phyloP scores from a whole-genome alignment of 1,140 invertebrate species.

The Nixonia krombeini region DNA sequence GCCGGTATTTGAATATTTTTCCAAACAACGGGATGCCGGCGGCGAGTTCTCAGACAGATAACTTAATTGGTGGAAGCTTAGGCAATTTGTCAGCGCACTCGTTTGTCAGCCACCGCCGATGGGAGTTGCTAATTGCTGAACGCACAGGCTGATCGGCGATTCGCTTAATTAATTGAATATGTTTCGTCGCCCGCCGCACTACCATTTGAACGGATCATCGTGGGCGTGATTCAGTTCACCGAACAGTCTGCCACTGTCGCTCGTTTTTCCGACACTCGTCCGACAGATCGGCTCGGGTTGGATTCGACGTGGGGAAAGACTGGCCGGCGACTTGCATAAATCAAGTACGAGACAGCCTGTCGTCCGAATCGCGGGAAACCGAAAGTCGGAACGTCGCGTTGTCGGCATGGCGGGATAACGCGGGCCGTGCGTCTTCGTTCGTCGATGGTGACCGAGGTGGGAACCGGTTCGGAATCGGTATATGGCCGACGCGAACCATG shows the following conservation, averaged over 20 bases:
- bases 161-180: constrained; percentile 18
- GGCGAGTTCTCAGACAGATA: no score
- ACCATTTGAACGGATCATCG: no score
- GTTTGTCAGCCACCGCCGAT: constrained; percentile 20
- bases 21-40: no score
- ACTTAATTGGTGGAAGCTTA: constrained; percentile 41
- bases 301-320: no score
- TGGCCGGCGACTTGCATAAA: constrained; percentile 31
- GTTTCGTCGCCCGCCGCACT: no score
- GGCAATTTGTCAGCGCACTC: constrained; percentile 38
- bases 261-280: no score
- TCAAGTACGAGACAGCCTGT: no score
- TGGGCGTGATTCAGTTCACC: no score
- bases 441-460: constrained; percentile 41
- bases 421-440: constrained; percentile 36
- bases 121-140: constrained; percentile 29
- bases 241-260: no score
- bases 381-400: constrained; percentile 62
- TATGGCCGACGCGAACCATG: constrained; percentile 48
- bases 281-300: no score
- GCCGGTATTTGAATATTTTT: no score
- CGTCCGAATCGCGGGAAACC: constrained; percentile 61
- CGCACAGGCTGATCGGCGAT: constrained; percentile 28
- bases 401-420: constrained; percentile 48
- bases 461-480: constrained; percentile 63